Conservation (phyloP, 2,797 vertebrate species). For the Capromys pilorides region DNA sequence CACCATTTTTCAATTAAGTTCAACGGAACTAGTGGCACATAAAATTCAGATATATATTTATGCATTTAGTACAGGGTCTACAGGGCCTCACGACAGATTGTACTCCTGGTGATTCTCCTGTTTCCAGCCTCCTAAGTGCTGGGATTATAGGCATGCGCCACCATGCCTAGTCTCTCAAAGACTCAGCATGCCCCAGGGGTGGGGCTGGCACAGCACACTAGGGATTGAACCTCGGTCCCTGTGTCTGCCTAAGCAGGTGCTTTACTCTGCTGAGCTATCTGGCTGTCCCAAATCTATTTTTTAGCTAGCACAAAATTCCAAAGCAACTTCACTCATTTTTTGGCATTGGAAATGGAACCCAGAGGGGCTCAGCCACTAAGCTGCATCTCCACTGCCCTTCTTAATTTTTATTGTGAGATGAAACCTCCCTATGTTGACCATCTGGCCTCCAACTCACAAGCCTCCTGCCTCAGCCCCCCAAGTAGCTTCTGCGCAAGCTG, state of each 20-base stretch:
- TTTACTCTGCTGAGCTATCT: too few species aligned
- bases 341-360: background rate
- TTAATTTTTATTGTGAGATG: background rate
- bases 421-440: background rate
- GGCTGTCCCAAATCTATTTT: background rate
- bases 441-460: background rate
- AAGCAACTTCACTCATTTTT: constrained; percentile 11
- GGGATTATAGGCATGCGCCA: too few species aligned
- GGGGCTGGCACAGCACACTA: too few species aligned
- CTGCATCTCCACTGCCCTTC: background rate
- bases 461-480: background rate
- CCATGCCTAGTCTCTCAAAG: too few species aligned
- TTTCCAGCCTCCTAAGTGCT: too few species aligned
- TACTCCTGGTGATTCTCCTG: too few species aligned
- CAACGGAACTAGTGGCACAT: background rate
- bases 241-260: too few species aligned
- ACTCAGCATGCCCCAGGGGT: too few species aligned
- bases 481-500: background rate
- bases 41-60: background rate
- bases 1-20: constrained; percentile 20
- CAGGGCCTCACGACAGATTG: too few species aligned
- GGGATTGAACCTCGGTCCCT: too few species aligned
- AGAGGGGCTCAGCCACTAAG: background rate
- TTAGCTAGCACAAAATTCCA: constrained; percentile 12
- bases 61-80: too few species aligned